phyloP scores from a whole-genome alignment of 2,797 vertebrate species.

The Sebastes steindachneri region DNA sequence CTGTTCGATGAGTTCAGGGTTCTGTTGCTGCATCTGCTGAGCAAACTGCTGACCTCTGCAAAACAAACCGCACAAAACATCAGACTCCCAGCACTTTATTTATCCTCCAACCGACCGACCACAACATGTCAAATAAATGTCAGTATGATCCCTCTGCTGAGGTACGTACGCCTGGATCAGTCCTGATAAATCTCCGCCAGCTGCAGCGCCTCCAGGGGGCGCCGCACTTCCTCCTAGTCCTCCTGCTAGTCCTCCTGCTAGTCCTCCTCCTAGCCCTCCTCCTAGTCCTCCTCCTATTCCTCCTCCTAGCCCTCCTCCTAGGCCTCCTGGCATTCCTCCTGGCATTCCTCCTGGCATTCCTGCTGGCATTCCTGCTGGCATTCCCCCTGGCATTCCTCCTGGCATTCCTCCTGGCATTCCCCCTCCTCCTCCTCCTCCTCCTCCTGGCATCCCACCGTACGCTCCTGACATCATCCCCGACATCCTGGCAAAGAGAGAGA shows the following conservation, averaged over 20 bases:
- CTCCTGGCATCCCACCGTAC: conserved; percentile 83
- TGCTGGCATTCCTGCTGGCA: conserved; percentile 70
- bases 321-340: not conserved
- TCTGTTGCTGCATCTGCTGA: conserved; percentile 98
- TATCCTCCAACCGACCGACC: not conserved
- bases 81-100: not conserved
- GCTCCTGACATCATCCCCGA: conserved; percentile 95
- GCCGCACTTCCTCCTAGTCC: not conserved
- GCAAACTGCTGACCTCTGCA: conserved; percentile 94
- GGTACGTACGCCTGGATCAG: conserved; percentile 96
- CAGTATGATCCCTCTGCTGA: not conserved
- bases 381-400: conserved; percentile 38
- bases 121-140: not conserved
- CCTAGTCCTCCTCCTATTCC: conserved; percentile 60
- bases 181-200: conserved; percentile 88
- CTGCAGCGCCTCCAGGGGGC: not conserved
- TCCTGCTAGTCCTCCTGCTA: not conserved
- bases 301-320: fast-evolving
- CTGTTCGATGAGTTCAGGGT: conserved; percentile 96
- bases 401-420: conserved; percentile 71
- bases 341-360: not conserved
- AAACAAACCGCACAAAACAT: not conserved
- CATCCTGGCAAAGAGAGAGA: conserved; percentile 82
- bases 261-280: conserved; percentile 4
- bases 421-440: conserved; percentile 32